Base-by-base conservation (phyloP, 2,888 invertebrate species). In the Brachyopa scutellaris region DNA sequence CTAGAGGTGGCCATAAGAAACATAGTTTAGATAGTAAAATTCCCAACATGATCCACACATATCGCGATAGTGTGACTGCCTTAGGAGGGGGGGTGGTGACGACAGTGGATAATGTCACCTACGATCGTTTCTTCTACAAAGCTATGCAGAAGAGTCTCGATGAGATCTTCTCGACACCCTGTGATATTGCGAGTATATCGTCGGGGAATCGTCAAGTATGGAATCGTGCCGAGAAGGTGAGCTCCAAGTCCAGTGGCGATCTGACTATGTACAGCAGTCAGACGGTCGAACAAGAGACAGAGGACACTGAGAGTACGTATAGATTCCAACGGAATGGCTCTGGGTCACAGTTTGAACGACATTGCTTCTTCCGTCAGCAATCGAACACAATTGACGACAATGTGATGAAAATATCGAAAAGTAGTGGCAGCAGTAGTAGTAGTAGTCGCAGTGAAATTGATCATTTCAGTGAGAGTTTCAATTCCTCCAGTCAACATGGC, bases 171-270 rank as follows among this genome's bases (percentile, higher is more conserved):
- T 88, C 89, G 3, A 66, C 85, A 11, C 80, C 86, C 33, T 84
- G 85, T 61, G 76, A 73, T 49, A 76, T 74, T 45, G 67, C 78
- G 7, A 69, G 62, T 1, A 80, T 69, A 47, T 82, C 82, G 0
- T 72, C 82, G 21, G 66, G 69, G 1, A 85, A 74, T 57, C 85
- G 85, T 40, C 84, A 70, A 15, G 85, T 85, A 36, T 86, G 87
- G 85, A 86, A 86, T 42, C 86, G 88, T 49, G 62, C 86, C 1
- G 88, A 90, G 45, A 86, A 88, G 17, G 86, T 89, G 0, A 90
- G 88, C 84, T 90, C 90, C 5, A 90, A 90, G 62, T 90, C 90
- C 0, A 90, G 90, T 59, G 89, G 89, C 1, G 90, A 90, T 84
- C 85, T 90, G 2, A 90, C 90, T 62, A 89, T 89, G 88, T 90